phyloP scores from a whole-genome alignment of 1,140 invertebrate genomes.

The Metopolophium dirhodum region DNA sequence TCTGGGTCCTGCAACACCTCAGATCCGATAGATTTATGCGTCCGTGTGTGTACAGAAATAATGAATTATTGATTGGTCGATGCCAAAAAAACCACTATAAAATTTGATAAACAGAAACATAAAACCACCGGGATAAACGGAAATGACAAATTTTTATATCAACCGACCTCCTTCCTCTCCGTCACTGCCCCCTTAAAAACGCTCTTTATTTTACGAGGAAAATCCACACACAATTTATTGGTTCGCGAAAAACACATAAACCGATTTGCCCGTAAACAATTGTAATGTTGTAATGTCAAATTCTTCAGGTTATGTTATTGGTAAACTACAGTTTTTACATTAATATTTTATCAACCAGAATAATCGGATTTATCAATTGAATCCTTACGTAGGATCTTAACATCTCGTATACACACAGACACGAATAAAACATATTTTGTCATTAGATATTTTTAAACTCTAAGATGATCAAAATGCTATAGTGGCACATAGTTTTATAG shows the following conservation, averaged over 20 bases:
- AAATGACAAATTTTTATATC: constrained; percentile 26
- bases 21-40: neutral
- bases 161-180: neutral
- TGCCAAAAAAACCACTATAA: neutral
- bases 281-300: neutral
- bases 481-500: neutral
- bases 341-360: constrained; percentile 31
- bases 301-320: neutral
- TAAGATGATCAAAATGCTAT: neutral
- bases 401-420: neutral
- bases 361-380: constrained; percentile 23
- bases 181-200: neutral
- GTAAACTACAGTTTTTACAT: neutral
- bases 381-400: neutral
- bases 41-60: neutral
- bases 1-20: neutral
- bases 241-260: constrained; percentile 44
- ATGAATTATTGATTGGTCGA: neutral
- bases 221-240: constrained; percentile 18
- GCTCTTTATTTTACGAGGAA: constrained; percentile 4
- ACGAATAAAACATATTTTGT: neutral
- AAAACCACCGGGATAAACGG: no score
- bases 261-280: constrained; percentile 48
- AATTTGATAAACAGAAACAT: constrained; percentile 30
- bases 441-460: neutral